A percentile compares a stretch with the other conserved stretches of the same genome.
phyloP scores from a whole-genome alignment of 2,888 invertebrate genomes.

The Metalampra italica region DNA sequence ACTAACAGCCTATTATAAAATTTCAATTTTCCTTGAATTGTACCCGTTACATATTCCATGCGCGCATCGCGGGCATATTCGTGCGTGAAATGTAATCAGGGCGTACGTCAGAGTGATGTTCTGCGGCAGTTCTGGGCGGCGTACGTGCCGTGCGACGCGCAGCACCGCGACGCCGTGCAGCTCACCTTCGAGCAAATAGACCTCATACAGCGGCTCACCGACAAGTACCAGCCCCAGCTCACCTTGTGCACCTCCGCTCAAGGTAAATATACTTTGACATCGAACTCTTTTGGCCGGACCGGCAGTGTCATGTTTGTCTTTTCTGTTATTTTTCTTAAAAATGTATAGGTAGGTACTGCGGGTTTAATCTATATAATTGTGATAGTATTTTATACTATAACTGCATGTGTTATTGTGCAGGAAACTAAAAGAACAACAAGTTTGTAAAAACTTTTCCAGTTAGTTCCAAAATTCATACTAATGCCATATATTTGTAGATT shows the following conservation, averaged over 20 bases:
- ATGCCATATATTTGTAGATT: too few species aligned
- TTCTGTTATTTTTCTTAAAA: too few species aligned
- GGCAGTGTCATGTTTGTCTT: too few species aligned
- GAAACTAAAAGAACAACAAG: too few species aligned
- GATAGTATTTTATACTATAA: too few species aligned
- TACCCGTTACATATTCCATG: conserved; percentile 42
- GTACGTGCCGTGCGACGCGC: conserved; percentile 89
- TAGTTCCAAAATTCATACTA: too few species aligned
- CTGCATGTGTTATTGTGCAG: too few species aligned
- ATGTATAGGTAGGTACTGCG: too few species aligned
- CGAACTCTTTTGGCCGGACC: too few species aligned
- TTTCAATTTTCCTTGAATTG: conserved; percentile 8
- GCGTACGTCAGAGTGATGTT: conserved; percentile 24
- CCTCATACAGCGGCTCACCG: conserved; percentile 88
- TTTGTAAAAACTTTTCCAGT: too few species aligned
- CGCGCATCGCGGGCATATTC: conserved; percentile 28
- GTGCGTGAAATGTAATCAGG: conserved; percentile 61
- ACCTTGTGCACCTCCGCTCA: conserved; percentile 87
- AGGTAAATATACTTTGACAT: conserved; percentile 82
- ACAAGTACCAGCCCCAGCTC: conserved; percentile 87
- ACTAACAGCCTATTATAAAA: conserved; percentile 12
- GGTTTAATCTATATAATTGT: too few species aligned
- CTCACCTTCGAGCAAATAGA: conserved; percentile 92
- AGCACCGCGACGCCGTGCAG: conserved; percentile 91
- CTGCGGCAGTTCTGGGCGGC: conserved; percentile 89